These are phyloP conservation scores for Melanerpes formicivorus DNA, from an alignment of 2,113 vertebrate genomes.

Conservation along the genomic window DNA sequence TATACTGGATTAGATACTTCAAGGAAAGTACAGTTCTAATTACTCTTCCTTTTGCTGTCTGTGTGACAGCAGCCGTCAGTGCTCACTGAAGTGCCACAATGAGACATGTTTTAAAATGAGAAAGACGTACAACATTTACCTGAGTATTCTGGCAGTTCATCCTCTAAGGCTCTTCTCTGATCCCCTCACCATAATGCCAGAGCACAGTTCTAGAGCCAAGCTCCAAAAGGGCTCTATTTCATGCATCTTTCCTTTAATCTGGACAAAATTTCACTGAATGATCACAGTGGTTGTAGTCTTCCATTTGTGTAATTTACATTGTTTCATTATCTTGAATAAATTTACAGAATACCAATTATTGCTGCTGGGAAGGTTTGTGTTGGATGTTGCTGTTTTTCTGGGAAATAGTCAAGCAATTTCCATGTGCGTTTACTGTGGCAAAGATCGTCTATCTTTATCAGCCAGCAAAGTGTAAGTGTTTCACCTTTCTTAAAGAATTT, in stretches of 20 bases:
- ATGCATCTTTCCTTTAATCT: neutral
- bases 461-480: neutral
- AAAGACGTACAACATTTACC: neutral
- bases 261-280: neutral
- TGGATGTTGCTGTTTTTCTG: neutral
- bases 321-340: neutral
- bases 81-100: neutral
- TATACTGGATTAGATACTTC: neutral
- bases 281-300: neutral
- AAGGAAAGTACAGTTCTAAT: neutral
- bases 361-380: neutral
- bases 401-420: neutral
- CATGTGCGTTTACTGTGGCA: neutral
- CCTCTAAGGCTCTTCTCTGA: neutral
- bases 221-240: neutral
- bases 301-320: neutral
- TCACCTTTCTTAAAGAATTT: neutral
- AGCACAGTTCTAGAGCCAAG: neutral
- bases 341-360: neutral
- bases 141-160: neutral
- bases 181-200: neutral
- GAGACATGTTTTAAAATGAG: neutral
- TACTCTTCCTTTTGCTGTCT: neutral
- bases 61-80: neutral
- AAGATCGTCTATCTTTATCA: neutral